These are phyloP conservation scores for Rhizomys pruinosus DNA, from an alignment of 2,113 vertebrate species.

Conservation along the genomic window DNA sequence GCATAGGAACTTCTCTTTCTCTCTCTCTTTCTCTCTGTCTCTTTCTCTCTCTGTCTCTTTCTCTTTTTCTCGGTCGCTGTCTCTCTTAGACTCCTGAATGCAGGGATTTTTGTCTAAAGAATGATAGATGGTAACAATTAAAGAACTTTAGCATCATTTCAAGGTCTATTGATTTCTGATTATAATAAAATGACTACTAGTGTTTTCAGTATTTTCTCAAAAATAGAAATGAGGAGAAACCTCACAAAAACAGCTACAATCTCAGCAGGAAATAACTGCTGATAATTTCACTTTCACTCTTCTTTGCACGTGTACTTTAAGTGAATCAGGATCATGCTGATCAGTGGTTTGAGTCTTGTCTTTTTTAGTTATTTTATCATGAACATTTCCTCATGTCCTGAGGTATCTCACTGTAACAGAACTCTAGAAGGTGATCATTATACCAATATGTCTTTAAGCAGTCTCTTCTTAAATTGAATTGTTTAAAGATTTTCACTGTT, in stretches of 20 bases:
- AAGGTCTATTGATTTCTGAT: background rate
- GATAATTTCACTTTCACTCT: background rate
- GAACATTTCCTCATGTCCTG: background rate
- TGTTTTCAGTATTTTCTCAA: background rate
- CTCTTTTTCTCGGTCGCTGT: background rate
- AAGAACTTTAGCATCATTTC: background rate
- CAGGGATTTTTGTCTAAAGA: background rate
- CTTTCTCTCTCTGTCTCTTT: background rate
- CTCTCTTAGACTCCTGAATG: background rate
- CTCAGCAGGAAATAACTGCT: slow-evolving; percentile 10
- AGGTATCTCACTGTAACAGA: background rate
- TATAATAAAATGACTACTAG: background rate
- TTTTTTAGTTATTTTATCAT: background rate
- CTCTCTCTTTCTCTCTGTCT: no score
- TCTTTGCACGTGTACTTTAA: background rate
- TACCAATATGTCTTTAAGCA: background rate
- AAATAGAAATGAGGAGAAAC: background rate
- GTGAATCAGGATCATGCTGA: background rate
- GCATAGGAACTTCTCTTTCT: background rate
- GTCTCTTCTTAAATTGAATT: background rate
- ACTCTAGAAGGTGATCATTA: background rate
- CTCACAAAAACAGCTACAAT: background rate
- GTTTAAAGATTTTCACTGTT: slow-evolving; percentile 9
- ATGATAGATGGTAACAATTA: background rate
- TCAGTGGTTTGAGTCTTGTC: background rate